Conservation (phyloP, 92 coral and sea anemone genomes). For the Porites evermanni region DNA sequence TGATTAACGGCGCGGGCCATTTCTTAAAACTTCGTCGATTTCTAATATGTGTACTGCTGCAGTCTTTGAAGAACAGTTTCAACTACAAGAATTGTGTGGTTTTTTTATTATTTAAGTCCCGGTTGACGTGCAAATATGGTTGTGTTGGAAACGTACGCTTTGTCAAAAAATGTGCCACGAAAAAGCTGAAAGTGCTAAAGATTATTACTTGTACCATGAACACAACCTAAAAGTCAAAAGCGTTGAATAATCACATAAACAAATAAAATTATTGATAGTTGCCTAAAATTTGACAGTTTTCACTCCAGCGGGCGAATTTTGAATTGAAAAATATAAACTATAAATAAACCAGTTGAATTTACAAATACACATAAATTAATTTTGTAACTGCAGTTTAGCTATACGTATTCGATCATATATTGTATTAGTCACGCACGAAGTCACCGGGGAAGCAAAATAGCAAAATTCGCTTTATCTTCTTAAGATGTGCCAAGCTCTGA, state of each 20-base stretch:
- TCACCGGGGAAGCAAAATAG: too few species aligned
- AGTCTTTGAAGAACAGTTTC: background rate
- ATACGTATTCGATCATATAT: too few species aligned
- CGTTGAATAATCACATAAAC: too few species aligned
- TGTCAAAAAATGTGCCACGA: slow-evolving; percentile 48
- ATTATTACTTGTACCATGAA: background rate
- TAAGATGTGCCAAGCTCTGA: too few species aligned
- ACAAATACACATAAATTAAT: background rate
- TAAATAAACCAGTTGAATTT: background rate
- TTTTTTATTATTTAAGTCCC: background rate
- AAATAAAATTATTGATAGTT: too few species aligned
- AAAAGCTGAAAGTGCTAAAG: background rate
- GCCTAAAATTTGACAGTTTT: background rate
- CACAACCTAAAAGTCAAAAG: slow-evolving; percentile 14
- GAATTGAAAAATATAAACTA: background rate
- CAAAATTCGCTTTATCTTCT: too few species aligned
- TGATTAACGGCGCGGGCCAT: slow-evolving; percentile 43
- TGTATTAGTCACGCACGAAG: too few species aligned
- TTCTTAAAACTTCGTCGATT: background rate
- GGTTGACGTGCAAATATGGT: background rate
- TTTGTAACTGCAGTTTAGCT: background rate
- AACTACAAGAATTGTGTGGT: background rate
- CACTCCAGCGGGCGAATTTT: background rate
- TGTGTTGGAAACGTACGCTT: slow-evolving; percentile 15
- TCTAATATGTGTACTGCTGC: background rate